Evolutionary conservation across 2,797 vertebrate genomes (phyloP).

Genomic region (Crenuchus spilurus): DNA sequence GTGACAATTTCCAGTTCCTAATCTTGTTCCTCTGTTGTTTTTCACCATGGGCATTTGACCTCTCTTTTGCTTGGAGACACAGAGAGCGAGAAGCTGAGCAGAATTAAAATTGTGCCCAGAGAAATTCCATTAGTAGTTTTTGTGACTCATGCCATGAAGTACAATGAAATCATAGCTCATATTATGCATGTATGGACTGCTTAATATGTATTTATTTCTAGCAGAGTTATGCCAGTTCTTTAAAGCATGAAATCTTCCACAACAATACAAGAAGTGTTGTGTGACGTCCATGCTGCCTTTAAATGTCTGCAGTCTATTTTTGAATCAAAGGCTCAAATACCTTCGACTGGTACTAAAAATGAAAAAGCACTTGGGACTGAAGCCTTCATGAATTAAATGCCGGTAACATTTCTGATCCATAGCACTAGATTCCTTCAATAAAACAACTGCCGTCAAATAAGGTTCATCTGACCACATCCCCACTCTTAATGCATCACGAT

Average conservation of each 20-base stretch:
- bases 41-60: conserved; percentile 34
- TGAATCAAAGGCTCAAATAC: not conserved
- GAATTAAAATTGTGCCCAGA: conserved; percentile 1
- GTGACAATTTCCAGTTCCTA: conserved; percentile 29
- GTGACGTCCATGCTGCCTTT: not conserved
- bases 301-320: not conserved
- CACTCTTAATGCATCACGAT: not conserved
- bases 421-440: not conserved
- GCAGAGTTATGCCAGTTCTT: not conserved
- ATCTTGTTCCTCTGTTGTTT: conserved; percentile 28
- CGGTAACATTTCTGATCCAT: too few relatives aligned
- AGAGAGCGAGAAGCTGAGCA: conserved; percentile 16
- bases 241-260: not conserved
- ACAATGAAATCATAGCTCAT: not conserved
- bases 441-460: not conserved
- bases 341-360: not conserved
- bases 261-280: not conserved
- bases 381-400: not conserved
- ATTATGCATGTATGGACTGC: not conserved
- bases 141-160: conserved; percentile 1
- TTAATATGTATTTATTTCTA: not conserved
- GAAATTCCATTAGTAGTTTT: not conserved
- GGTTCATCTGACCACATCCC: not conserved
- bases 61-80: conserved; percentile 30
- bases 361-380: not conserved